phyloP scores from a whole-genome alignment of 2,888 invertebrate species.

The Lithodes maja region DNA sequence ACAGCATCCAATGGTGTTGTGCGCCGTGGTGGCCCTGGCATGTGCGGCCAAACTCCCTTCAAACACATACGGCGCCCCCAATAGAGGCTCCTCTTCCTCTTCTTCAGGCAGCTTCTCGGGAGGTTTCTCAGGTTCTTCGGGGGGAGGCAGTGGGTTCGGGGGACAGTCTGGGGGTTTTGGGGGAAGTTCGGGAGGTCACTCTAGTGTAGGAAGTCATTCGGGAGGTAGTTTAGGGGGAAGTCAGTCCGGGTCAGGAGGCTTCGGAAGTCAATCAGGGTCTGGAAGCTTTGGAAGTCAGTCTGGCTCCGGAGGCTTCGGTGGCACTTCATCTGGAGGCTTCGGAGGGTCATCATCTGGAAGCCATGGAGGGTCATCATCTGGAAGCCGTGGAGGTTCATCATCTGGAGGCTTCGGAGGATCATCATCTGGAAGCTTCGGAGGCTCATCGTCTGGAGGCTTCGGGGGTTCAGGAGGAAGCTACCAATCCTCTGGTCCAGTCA shows the following conservation, averaged over 20 bases:
- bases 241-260: neutral
- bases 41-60: no score
- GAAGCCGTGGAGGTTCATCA: neutral
- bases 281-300: neutral
- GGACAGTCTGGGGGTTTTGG: neutral
- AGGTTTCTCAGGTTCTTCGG: no score
- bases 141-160: no score
- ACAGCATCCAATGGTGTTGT: no score
- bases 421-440: neutral
- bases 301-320: neutral
- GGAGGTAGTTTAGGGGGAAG: conserved; percentile 19
- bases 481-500: conserved; percentile 23
- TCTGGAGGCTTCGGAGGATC: conserved; percentile 2
- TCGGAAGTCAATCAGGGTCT: neutral
- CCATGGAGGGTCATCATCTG: conserved; percentile 22
- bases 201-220: neutral
- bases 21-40: no score
- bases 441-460: neutral
- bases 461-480: neutral
- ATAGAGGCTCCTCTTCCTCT: no score
- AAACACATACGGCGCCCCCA: no score
- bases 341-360: conserved; percentile 19
- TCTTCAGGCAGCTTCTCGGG: no score
- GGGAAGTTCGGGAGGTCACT: neutral
- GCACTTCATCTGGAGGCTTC: neutral